phyloP scores from a whole-genome alignment of 2,888 invertebrate genomes.

The Tineola bisselliella region DNA sequence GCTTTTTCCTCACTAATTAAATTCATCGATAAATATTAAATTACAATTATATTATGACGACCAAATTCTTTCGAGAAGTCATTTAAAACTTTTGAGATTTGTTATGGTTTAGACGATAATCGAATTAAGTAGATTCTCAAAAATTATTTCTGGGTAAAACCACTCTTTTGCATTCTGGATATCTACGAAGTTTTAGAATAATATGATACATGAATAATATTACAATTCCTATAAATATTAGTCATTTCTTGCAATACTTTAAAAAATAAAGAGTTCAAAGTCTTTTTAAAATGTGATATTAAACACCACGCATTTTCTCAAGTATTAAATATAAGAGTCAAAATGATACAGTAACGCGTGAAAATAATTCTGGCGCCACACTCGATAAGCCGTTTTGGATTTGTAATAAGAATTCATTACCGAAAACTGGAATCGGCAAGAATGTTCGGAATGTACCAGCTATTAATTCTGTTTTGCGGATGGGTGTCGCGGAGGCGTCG shows the following conservation, averaged over 20 bases:
- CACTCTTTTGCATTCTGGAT: background rate
- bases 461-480: slow-evolving; percentile 43
- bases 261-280: no score
- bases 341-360: background rate
- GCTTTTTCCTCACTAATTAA: background rate
- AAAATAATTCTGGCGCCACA: slow-evolving; percentile 28
- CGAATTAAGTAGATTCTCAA: background rate
- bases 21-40: background rate
- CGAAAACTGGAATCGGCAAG: slow-evolving; percentile 40
- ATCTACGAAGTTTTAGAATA: background rate
- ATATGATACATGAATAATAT: background rate
- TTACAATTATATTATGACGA: background rate
- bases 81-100: background rate
- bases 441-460: slow-evolving; percentile 46
- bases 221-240: background rate
- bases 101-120: background rate
- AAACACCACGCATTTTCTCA: no score
- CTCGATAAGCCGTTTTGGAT: slow-evolving; percentile 27
- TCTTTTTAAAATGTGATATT: no score
- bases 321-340: background rate
- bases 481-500: slow-evolving; percentile 27
- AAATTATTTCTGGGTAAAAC: background rate
- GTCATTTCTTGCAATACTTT: no score
- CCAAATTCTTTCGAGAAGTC: background rate
- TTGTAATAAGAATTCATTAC: slow-evolving; percentile 23